A percentile compares a stretch with the other conserved stretches of the same genome.
These are phyloP conservation scores for Hesperophylax magnus DNA, from an alignment of 1,140 invertebrate genomes.

Conservation along the genomic window DNA sequence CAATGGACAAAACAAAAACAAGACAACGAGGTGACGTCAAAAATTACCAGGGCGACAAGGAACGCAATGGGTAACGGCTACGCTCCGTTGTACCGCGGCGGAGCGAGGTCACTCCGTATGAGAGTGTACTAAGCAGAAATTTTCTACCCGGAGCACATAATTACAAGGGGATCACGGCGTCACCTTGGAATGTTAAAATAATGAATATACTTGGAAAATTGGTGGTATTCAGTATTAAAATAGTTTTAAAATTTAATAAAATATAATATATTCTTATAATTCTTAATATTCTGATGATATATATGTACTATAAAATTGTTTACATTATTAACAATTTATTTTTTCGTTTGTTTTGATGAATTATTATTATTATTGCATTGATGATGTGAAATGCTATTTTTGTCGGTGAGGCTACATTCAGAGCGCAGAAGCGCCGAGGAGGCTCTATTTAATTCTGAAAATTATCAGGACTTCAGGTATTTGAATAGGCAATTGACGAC, in stretches of 20 bases:
- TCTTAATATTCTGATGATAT: too few relatives aligned
- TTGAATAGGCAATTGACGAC: constrained; percentile 38
- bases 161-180: too few relatives aligned
- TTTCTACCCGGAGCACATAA: constrained; percentile 29
- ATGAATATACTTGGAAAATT: too few relatives aligned
- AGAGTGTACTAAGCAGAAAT: constrained; percentile 35
- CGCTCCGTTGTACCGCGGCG: constrained; percentile 9
- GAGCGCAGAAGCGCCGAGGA: constrained; percentile 39
- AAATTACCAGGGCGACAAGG: constrained; percentile 61
- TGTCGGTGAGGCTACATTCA: not conserved
- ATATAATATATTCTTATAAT: too few relatives aligned
- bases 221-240: too few relatives aligned
- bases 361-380: too few relatives aligned
- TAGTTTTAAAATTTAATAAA: too few relatives aligned
- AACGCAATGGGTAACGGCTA: constrained; percentile 10
- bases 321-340: too few relatives aligned
- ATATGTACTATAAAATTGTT: too few relatives aligned
- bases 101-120: not conserved
- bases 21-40: constrained; percentile 60
- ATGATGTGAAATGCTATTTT: too few relatives aligned
- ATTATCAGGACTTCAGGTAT: constrained; percentile 51
- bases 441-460: constrained; percentile 47
- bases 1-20: not conserved
- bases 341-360: too few relatives aligned
- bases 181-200: too few relatives aligned